Percentiles rank a stretch among this genome's conserved stretches.
Evolutionary conservation across 2,888 invertebrate genomes (phyloP).

Genomic region (Diloba caeruleocephala): DNA sequence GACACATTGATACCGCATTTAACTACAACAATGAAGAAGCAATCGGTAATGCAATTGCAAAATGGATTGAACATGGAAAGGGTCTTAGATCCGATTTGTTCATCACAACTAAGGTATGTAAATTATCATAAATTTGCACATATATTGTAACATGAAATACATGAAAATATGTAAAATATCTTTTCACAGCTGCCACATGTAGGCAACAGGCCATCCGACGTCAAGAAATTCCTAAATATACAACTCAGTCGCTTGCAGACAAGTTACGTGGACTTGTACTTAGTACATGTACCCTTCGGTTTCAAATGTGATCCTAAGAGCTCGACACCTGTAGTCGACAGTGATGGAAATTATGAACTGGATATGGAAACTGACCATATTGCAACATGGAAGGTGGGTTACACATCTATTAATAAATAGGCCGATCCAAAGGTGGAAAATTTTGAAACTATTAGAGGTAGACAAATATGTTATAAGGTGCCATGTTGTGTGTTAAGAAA

Average conservation of each 20-base stretch:
- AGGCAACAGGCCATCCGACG: constrained; percentile 91
- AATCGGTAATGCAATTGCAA: constrained; percentile 91
- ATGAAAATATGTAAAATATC: neutral
- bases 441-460: no score
- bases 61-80: constrained; percentile 90
- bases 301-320: constrained; percentile 88
- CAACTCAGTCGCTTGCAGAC: constrained; percentile 91
- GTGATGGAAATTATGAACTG: constrained; percentile 89
- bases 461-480: no score
- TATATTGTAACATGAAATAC: neutral
- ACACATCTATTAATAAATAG: no score
- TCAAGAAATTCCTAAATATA: constrained; percentile 90
- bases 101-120: constrained; percentile 93
- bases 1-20: constrained; percentile 94
- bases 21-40: constrained; percentile 94
- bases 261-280: constrained; percentile 93
- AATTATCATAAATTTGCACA: neutral
- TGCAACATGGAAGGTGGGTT: constrained; percentile 91
- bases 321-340: constrained; percentile 87
- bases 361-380: constrained; percentile 91
- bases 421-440: no score
- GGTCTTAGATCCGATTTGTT: constrained; percentile 92
- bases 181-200: constrained; percentile 90
- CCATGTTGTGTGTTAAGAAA: no score
- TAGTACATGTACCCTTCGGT: constrained; percentile 93